phyloP scores from a whole-genome alignment of 2,888 invertebrate species.

The Dryadula phaetusa region DNA sequence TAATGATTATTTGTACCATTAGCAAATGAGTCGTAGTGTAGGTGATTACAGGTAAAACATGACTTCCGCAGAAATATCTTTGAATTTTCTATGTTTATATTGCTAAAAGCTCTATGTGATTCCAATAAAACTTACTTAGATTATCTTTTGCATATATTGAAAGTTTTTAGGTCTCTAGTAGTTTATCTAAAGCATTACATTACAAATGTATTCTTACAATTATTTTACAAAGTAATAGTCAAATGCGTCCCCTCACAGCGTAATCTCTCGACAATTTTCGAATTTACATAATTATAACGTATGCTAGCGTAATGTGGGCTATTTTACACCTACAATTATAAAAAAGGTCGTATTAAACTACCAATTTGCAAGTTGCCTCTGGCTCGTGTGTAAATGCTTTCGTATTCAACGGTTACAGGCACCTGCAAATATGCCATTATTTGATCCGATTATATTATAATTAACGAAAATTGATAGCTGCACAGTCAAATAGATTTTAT shows the following conservation, averaged over 20 bases:
- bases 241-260: constrained; percentile 20
- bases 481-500: constrained; percentile 1
- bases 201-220: background rate
- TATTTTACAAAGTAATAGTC: constrained; percentile 14
- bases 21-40: constrained; percentile 40
- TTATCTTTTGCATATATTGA: background rate
- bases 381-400: constrained; percentile 52
- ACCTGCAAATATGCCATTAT: constrained; percentile 42
- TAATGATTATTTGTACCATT: constrained; percentile 44
- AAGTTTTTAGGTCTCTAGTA: too few relatives aligned
- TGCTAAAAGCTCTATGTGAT: constrained; percentile 4
- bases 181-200: too few relatives aligned
- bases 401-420: constrained; percentile 49
- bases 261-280: constrained; percentile 33
- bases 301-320: constrained; percentile 34
- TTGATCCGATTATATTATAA: constrained; percentile 38
- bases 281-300: constrained; percentile 38
- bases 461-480: constrained; percentile 23
- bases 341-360: constrained; percentile 54
- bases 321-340: constrained; percentile 48
- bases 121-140: constrained; percentile 1
- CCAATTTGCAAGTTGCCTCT: constrained; percentile 63
- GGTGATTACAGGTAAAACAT: constrained; percentile 38
- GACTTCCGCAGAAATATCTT: constrained; percentile 35
- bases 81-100: constrained; percentile 28